phyloP scores from a whole-genome alignment of 2,113 vertebrate genomes.

The Plecotus auritus region DNA sequence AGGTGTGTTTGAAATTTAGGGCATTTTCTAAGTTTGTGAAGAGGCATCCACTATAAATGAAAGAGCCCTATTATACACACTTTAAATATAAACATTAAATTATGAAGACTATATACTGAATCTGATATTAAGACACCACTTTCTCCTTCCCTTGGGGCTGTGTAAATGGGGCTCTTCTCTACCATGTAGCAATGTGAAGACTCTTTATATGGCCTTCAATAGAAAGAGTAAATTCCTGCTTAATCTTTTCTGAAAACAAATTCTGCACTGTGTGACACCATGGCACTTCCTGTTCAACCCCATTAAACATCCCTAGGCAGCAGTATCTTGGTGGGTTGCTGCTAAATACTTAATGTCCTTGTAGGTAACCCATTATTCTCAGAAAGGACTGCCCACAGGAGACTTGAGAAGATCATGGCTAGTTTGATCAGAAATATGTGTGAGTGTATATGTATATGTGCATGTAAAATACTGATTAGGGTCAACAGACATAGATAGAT shows the following conservation, averaged over 20 bases:
- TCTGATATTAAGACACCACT: not conserved
- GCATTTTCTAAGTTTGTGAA: not conserved
- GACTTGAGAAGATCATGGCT: slow-evolving; percentile 5
- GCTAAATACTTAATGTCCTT: slow-evolving; percentile 52
- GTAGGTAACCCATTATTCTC: slow-evolving; percentile 46
- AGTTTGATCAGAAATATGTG: not conserved
- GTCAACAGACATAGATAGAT: not conserved
- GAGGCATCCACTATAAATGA: not conserved
- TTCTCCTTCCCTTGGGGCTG: not conserved
- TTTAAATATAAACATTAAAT: not conserved
- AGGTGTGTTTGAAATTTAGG: not conserved
- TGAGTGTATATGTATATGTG: not conserved
- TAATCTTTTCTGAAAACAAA: slow-evolving; percentile 29
- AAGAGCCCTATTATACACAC: not conserved
- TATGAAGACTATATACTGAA: not conserved
- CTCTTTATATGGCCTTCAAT: not conserved
- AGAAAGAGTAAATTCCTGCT: not conserved
- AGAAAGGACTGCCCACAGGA: not conserved
- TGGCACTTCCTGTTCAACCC: slow-evolving; percentile 17
- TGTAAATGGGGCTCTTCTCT: not conserved
- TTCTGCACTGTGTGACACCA: not conserved
- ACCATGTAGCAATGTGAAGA: not conserved
- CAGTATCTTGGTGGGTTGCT: slow-evolving; percentile 3
- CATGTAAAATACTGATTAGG: not conserved
- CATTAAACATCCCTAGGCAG: slow-evolving; percentile 27